Evolutionary conservation across 2,113 vertebrate genomes (phyloP), one percentile per base, ranked within the genome.

Genomic region (Notothenia coriiceps): DNA sequence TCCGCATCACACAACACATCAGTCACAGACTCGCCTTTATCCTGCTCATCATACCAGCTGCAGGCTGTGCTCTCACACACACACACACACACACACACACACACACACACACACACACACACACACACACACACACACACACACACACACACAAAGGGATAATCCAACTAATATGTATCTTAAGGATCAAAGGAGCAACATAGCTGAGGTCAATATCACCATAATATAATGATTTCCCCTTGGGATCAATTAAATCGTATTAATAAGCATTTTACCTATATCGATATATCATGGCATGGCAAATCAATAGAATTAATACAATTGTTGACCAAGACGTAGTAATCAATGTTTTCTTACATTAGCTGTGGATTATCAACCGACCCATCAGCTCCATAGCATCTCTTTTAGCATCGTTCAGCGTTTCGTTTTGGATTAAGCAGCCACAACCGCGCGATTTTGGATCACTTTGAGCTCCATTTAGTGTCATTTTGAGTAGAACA

Each of bases 21-120:
- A 79, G 79, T 89, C 85, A 82, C 84, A 85, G 80, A 59, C 66
- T 91, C 54, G 82, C 75, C 82, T 88, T 69, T 69, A 61, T 46
- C 5, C 70, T 46, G 78, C 78, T 87, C 74, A 67, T 83, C 76
- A 89, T 77, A 73, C 80, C 61, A 78, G 77, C 70, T 68, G 50
- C 85, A 83, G 75, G 64, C 83, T 84, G 83, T 64, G 82, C 81
- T 68, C 54, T 40, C 64, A 49, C 25, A 69, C 49, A 73, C 62
- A 72, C 54, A 81, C 69, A 70, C 22, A 77, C 56, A 83, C n/a
- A 77, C 29, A 68, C 25, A 40, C 64, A 67, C 74, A 74, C 70
- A 80, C 29, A 29, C 29, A 29, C 29, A 29, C 29, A 29, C 29
- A 29, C 29, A 29, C 29, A 29, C 29, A 29, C 29, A 29, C 29